phyloP scores from a whole-genome alignment of 2,113 vertebrate genomes.

The Calyptommatus sinebrachiatus region DNA sequence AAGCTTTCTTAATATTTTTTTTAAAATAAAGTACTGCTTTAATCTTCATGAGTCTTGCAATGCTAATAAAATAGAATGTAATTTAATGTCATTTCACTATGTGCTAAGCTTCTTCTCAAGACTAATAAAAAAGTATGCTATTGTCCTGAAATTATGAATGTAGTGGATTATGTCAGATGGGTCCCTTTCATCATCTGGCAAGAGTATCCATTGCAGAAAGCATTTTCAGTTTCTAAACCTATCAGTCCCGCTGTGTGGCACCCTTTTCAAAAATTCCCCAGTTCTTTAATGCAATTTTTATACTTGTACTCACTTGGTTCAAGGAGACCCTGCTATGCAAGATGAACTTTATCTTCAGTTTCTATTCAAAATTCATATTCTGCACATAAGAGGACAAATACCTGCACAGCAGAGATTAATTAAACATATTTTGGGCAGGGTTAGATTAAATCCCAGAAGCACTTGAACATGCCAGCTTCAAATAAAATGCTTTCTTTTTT shows the following conservation, averaged over 20 bases:
- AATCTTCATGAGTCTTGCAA: slow-evolving; percentile 25
- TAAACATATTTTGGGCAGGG: slow-evolving; percentile 10
- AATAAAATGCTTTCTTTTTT: slow-evolving; percentile 1
- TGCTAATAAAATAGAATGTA: not conserved
- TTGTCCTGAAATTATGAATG: slow-evolving; percentile 33
- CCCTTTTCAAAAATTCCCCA: not conserved
- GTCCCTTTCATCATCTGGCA: slow-evolving; percentile 28
- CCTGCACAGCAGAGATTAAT: slow-evolving; percentile 27
- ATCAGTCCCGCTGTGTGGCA: not conserved
- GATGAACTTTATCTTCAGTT: slow-evolving; percentile 6
- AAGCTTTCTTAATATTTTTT: slow-evolving; percentile 20
- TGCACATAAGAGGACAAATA: slow-evolving; percentile 19
- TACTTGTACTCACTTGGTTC: not conserved
- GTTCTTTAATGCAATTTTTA: not conserved
- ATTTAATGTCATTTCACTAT: slow-evolving; percentile 24
- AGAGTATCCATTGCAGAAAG: not conserved
- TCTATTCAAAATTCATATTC: slow-evolving; percentile 5
- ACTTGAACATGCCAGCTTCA: slow-evolving; percentile 11
- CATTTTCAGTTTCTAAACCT: not conserved
- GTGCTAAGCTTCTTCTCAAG: slow-evolving; percentile 1
- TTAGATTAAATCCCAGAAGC: slow-evolving; percentile 18
- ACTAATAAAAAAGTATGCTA: slow-evolving; percentile 8
- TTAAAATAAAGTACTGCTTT: slow-evolving; percentile 20
- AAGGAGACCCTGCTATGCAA: slow-evolving; percentile 5
- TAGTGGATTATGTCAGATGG: not conserved